A percentile compares a stretch with the other conserved stretches of the same genome.
These are phyloP conservation scores for Pachyramphus minor DNA, from an alignment of 2,113 vertebrate species.

Conservation along the genomic window DNA sequence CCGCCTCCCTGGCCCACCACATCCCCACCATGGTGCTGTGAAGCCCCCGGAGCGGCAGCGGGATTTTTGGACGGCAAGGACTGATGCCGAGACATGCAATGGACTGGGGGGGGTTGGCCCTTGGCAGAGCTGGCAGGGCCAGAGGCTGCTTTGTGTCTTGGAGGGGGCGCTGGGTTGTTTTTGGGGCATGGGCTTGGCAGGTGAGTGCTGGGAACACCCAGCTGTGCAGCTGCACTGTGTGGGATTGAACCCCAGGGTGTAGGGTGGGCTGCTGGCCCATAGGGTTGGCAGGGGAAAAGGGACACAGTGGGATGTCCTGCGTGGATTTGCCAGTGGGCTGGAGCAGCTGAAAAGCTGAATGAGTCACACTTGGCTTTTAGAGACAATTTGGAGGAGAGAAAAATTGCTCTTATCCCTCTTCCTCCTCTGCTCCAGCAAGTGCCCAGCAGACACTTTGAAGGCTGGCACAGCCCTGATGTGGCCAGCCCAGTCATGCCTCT, in stretches of 20 bases:
- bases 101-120: background rate
- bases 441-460: accelerated
- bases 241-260: background rate
- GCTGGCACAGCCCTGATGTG: background rate
- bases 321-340: background rate
- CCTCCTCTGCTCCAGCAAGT: background rate
- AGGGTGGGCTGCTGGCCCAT: background rate
- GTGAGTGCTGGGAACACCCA: background rate
- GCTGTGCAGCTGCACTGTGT: accelerated
- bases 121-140: background rate
- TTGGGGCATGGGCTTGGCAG: accelerated
- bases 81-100: background rate
- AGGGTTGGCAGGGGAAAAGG: background rate
- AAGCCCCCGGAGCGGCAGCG: background rate
- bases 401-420: background rate
- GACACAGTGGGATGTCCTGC: accelerated
- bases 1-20: constrained; percentile 84
- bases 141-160: background rate
- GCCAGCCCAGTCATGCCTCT: background rate
- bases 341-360: background rate
- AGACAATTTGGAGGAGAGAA: background rate
- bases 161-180: background rate
- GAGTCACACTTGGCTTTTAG: background rate
- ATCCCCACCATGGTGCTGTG: constrained; percentile 93
- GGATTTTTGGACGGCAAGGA: background rate